Evolutionary conservation across 2,113 vertebrate species (phyloP), one percentile per base, ranked within the genome.

Genomic region (Perca fluviatilis): DNA sequence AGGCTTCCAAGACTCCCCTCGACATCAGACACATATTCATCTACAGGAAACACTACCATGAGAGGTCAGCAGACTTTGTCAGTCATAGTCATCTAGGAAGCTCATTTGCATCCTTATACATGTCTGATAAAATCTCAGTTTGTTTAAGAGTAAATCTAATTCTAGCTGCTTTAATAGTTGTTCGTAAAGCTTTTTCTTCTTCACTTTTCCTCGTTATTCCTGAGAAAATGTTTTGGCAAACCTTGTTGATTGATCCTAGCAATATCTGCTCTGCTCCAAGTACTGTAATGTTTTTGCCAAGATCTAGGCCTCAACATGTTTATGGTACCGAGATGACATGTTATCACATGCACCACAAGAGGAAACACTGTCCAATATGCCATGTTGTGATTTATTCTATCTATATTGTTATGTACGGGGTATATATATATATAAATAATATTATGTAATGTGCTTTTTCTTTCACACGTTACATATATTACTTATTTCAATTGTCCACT

Each of bases 171-270:
- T 56, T 36, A 15, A 14, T 19, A 25, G 27, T 36, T 33, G 36
- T 56, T 54, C 6, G 6, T 43, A 62, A 66, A 64, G 6, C 5
- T 62, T 23, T 40, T 21, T 12, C 33, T 14, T 23, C 14, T 23
- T 12, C 18, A 66, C 18, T 67, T 7, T n/a, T 13, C 43, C 7
- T 40, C 19, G 2, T 51, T 40, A 19, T 27, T 21, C 14, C 6
- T 54, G 4, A 54, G 36, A 47, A 71, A 64, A 57, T 50, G 21
- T 73, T 65, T 40, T 66, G 61, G 25, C n/a, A 25, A 50, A 57
- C 14, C 3, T 19, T 25, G 25, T 33, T 43, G 30, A n/a, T 60
- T 51, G 53, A n/a, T 43, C 43, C 15, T 5, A 49, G 7, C 30
- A 2, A 10, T 67, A 33, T 49, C 2, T 12, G 30, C 27, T 23